Conservation (phyloP, 1,140 invertebrate genomes). For the Scaptomyza montana region DNA sequence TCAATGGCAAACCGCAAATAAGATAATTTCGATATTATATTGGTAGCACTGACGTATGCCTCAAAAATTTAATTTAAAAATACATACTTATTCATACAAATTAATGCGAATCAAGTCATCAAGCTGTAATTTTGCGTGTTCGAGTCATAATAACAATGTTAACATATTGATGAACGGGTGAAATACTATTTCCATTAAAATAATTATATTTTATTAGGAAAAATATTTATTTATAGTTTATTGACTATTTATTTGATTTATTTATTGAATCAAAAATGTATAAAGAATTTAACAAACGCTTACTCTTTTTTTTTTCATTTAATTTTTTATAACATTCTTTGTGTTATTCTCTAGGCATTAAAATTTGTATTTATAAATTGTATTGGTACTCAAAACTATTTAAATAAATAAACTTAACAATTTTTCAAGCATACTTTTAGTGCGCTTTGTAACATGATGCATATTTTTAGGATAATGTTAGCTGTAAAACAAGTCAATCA, state of each 20-base stretch:
- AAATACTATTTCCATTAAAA: too few species aligned
- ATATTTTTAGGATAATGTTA: slow-evolving; percentile 19
- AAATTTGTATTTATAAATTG: too few species aligned
- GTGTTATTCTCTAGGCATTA: too few species aligned
- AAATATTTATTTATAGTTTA: neutral
- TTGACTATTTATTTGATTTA: neutral
- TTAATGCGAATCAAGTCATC: neutral
- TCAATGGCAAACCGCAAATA: slow-evolving; percentile 45
- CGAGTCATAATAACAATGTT: neutral
- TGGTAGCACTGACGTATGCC: slow-evolving; percentile 30
- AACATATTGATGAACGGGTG: too few species aligned
- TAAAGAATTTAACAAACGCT: too few species aligned
- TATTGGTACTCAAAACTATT: too few species aligned
- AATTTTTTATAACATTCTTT: too few species aligned
- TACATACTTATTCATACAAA: neutral
- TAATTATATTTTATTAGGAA: too few species aligned
- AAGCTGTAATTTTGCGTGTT: neutral
- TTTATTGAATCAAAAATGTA: too few species aligned
- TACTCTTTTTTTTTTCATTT: too few species aligned
- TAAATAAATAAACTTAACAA: neutral
- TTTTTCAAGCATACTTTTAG: slow-evolving; percentile 22
- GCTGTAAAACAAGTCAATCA: neutral
- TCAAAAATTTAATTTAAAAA: neutral
- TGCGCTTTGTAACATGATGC: neutral
- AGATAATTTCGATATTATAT: slow-evolving; percentile 28